Conservation (phyloP, 2,113 vertebrate genomes). For the Mastomys coucha region DNA sequence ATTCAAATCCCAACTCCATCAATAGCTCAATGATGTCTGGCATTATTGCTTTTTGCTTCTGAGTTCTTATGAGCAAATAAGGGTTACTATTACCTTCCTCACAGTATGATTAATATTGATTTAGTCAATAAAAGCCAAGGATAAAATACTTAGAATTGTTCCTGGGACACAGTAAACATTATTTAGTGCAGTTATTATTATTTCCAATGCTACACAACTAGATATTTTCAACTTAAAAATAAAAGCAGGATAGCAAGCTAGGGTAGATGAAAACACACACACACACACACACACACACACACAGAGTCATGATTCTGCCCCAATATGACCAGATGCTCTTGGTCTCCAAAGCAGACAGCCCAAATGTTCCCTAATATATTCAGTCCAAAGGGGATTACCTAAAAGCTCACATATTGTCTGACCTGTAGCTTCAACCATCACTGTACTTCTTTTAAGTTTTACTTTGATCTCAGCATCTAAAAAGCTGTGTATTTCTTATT, state of each 20-base stretch:
- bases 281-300: neutral
- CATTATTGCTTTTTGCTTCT: neutral
- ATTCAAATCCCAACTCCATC: neutral
- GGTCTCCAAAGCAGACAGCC: neutral
- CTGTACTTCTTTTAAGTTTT: neutral
- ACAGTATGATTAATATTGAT: neutral
- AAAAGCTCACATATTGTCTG: neutral
- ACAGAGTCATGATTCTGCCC: neutral
- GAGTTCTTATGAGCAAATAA: neutral
- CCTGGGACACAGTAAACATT: neutral
- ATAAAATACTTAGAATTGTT: neutral
- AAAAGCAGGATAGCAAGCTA: neutral
- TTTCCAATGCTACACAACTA: neutral
- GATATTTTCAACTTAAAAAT: neutral
- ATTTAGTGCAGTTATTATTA: neutral
- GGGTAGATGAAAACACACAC: neutral
- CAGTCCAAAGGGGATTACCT: neutral
- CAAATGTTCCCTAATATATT: neutral
- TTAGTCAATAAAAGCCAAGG: neutral
- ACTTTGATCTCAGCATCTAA: constrained; percentile 28
- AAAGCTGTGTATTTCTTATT: neutral
- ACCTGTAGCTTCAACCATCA: neutral
- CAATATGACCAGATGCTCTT: neutral
- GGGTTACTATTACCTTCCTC: neutral
- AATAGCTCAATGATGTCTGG: neutral